Conservation (phyloP, 1,140 invertebrate genomes). For the Rhagoletis zephyria region DNA sequence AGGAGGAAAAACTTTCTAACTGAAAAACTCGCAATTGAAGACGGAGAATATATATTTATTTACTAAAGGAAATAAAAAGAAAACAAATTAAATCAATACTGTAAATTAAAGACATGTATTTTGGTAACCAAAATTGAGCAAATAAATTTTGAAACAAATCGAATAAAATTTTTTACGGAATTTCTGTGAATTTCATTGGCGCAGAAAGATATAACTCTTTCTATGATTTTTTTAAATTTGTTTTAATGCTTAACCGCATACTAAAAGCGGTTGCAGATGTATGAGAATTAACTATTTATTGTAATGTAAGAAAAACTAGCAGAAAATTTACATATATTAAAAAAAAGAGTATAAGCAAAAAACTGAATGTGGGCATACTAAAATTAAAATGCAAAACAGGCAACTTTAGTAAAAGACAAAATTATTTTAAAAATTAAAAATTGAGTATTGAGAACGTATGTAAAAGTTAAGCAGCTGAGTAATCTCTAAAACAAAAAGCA, state of each 20-base stretch:
- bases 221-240: not conserved
- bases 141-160: not conserved
- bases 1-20: not conserved
- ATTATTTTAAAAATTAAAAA: not conserved
- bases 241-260: not conserved
- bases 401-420: not conserved
- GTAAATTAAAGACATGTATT: not conserved
- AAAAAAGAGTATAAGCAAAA: not conserved
- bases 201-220: not conserved
- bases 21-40: slow-evolving; percentile 36
- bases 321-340: slow-evolving; percentile 3
- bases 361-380: not conserved
- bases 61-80: slow-evolving; percentile 11
- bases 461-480: not conserved
- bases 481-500: not conserved
- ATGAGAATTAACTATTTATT: no score
- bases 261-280: not conserved
- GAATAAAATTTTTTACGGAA: slow-evolving; percentile 18
- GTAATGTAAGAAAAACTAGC: not conserved
- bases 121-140: not conserved
- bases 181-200: slow-evolving; percentile 19
- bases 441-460: not conserved
- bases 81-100: not conserved
- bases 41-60: slow-evolving; percentile 50
- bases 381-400: not conserved